Percentiles rank a stretch among this genome's conserved stretches.
Conservation (phyloP, 2,113 vertebrate genomes). For the Paraplagusia blochii region DNA sequence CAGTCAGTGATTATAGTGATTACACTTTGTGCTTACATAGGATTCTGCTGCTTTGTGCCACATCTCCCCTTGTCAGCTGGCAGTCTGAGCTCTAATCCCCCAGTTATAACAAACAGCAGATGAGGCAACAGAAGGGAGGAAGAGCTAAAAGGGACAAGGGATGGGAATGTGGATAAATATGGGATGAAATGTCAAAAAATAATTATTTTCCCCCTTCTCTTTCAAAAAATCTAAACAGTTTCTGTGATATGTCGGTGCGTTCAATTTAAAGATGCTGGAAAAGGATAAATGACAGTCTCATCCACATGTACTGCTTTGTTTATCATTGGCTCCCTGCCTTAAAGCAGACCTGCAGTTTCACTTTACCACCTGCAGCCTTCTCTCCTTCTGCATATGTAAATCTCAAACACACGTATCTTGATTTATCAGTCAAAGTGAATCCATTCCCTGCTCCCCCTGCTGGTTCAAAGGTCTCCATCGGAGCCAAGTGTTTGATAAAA, state of each 20-base stretch:
- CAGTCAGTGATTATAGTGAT: constrained; percentile 70
- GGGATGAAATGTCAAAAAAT: constrained; percentile 11
- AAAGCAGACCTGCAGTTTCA: constrained; percentile 1
- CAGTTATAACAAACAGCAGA: constrained; percentile 61
- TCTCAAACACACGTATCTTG: constrained; percentile 23
- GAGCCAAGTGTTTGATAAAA: constrained; percentile 49
- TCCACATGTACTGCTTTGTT: not conserved
- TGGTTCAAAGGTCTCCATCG: constrained; percentile 48
- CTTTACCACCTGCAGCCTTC: constrained; percentile 13
- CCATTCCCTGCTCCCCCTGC: constrained; percentile 11
- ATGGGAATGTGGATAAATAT: constrained; percentile 13
- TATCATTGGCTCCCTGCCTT: constrained; percentile 7
- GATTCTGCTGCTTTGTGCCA: constrained; percentile 62
- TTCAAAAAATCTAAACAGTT: not conserved
- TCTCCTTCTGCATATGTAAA: constrained; percentile 8
- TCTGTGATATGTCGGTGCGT: not conserved
- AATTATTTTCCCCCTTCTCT: not conserved
- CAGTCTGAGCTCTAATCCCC: constrained; percentile 63
- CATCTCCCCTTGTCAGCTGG: constrained; percentile 64
- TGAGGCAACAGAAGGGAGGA: constrained; percentile 31
- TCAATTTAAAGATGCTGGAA: not conserved
- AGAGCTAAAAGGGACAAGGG: constrained; percentile 3
- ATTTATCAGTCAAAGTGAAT: constrained; percentile 26
- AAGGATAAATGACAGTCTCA: not conserved
- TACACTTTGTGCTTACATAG: constrained; percentile 70